Percentiles rank a stretch among this genome's conserved stretches.
Conservation (phyloP, 1,140 invertebrate genomes). For the Vanessa atalanta region DNA sequence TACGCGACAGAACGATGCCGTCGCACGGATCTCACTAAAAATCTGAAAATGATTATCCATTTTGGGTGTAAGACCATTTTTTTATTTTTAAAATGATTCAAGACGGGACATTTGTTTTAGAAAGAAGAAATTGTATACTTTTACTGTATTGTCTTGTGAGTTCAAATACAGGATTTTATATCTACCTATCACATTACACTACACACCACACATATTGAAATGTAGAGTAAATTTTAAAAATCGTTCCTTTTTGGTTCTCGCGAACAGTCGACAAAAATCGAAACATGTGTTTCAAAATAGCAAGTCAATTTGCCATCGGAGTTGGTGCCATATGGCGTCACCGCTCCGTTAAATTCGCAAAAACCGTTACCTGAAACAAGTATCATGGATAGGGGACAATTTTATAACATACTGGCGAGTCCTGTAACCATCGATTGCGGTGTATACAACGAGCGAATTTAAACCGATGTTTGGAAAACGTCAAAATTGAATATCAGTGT, state of each 20-base stretch:
- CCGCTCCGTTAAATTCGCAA: conserved; percentile 31
- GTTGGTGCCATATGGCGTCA: conserved; percentile 28
- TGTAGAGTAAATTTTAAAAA: background rate
- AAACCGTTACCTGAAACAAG: conserved; percentile 38
- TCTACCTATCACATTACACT: no score
- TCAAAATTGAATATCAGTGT: background rate
- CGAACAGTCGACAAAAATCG: background rate
- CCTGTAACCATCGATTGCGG: background rate
- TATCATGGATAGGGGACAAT: conserved; percentile 18
- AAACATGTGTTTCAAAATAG: conserved; percentile 31
- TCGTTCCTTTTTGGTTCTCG: background rate
- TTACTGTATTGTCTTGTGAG: no score
- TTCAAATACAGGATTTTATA: no score
- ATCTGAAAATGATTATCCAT: no score
- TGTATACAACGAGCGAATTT: conserved; percentile 3
- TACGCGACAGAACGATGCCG: no score
- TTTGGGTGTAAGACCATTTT: no score
- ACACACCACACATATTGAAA: no score
- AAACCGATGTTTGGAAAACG: background rate
- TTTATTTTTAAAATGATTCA: no score
- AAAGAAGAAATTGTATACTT: no score
- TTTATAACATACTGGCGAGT: conserved; percentile 10
- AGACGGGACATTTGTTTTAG: no score
- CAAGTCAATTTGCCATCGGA: conserved; percentile 26
- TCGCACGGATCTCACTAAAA: no score